These are phyloP conservation scores for Eupristina koningsbergeri DNA, from an alignment of 1,140 invertebrate species.

Conservation along the genomic window DNA sequence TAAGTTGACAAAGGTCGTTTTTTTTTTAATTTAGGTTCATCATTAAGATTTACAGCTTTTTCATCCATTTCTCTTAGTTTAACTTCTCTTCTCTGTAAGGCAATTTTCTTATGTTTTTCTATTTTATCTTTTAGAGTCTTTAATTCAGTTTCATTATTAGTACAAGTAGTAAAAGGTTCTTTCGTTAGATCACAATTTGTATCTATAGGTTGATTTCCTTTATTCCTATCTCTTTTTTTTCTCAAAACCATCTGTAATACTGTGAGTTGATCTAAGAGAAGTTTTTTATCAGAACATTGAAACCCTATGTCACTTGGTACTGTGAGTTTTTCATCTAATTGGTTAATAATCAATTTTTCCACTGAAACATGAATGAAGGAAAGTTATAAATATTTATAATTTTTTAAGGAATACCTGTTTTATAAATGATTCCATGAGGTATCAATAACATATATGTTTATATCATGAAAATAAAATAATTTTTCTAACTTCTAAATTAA, in stretches of 20 bases:
- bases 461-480: background rate
- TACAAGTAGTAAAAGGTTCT: background rate
- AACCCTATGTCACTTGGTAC: constrained; percentile 61
- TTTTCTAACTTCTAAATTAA: background rate
- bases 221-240: constrained; percentile 56
- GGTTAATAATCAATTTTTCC: constrained; percentile 63
- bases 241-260: constrained; percentile 66
- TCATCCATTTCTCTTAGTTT: constrained; percentile 59
- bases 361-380: constrained; percentile 59
- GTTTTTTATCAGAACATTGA: constrained; percentile 61
- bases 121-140: constrained; percentile 58
- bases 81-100: constrained; percentile 50
- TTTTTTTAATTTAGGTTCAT: constrained; percentile 16
- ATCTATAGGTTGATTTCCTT: background rate
- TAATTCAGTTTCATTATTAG: constrained; percentile 4
- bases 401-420: background rate
- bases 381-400: background rate
- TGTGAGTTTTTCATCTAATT: constrained; percentile 56
- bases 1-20: background rate
- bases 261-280: constrained; percentile 65
- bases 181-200: constrained; percentile 35
- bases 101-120: constrained; percentile 57
- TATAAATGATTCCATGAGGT: too few relatives aligned
- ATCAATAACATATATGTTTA: too few relatives aligned
- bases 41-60: constrained; percentile 43